Conservation (phyloP, 2,113 vertebrate species). For the Acanthisitta chloris region DNA sequence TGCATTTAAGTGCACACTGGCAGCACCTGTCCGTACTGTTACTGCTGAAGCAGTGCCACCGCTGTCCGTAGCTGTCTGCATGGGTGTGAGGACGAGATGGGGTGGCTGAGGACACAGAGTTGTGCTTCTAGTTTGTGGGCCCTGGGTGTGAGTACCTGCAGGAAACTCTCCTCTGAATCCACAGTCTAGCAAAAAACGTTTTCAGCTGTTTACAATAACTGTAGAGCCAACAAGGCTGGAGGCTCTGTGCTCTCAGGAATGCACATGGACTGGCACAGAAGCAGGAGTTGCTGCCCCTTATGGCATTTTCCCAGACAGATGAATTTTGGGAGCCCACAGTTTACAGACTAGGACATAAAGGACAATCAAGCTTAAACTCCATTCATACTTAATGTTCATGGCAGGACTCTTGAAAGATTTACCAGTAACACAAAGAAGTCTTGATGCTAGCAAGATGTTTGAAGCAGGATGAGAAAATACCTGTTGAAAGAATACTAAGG, state of each 20-base stretch:
- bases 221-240: not conserved
- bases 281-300: not conserved
- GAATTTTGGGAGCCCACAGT: not conserved
- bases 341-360: not conserved
- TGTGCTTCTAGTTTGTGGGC: not conserved
- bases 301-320: not conserved
- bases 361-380: not conserved
- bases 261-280: not conserved
- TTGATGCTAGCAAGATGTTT: slow-evolving; percentile 75
- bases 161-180: not conserved
- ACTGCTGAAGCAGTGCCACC: not conserved
- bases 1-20: rapidly evolving
- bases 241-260: rapidly evolving
- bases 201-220: not conserved
- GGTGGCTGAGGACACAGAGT: not conserved
- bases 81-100: rapidly evolving
- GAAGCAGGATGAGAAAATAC: slow-evolving; percentile 73
- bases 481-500: slow-evolving; percentile 75
- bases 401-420: slow-evolving; percentile 76
- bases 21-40: rapidly evolving
- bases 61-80: not conserved
- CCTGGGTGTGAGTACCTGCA: not conserved
- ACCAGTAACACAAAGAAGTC: slow-evolving; percentile 75
- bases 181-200: not conserved
- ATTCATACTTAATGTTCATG: not conserved